phyloP scores from a whole-genome alignment of 1,140 invertebrate genomes.

The Cydia amplana region DNA sequence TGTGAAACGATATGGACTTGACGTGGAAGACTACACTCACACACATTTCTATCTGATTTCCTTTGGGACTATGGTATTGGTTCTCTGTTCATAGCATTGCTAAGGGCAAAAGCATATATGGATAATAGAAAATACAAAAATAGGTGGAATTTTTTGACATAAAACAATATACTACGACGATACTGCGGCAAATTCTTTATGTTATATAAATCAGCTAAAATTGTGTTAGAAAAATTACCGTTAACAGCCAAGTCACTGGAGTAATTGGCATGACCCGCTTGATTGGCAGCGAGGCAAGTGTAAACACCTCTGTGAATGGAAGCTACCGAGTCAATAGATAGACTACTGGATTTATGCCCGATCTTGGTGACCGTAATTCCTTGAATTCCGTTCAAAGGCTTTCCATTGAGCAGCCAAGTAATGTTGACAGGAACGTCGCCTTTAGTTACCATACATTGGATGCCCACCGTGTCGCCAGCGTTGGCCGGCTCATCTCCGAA shows the following conservation, averaged over 20 bases:
- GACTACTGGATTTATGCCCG: constrained; percentile 82
- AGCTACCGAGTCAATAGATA: constrained; percentile 86
- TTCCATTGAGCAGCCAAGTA: constrained; percentile 82
- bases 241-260: constrained; percentile 83
- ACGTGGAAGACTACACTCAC: no score
- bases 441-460: constrained; percentile 85
- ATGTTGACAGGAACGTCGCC: constrained; percentile 88
- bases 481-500: constrained; percentile 83
- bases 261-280: constrained; percentile 83
- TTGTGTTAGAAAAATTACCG: constrained; percentile 69
- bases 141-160: no score
- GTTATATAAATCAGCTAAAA: no score
- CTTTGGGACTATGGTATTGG: no score
- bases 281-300: constrained; percentile 85
- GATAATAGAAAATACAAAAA: no score
- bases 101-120: no score
- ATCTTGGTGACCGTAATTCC: constrained; percentile 80
- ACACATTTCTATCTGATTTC: no score
- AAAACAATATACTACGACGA: no score
- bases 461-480: constrained; percentile 80
- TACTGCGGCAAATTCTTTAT: no score
- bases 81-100: no score
- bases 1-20: no score
- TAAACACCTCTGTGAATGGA: constrained; percentile 86
- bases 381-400: constrained; percentile 66